A percentile compares a stretch with the other conserved stretches of the same genome.
Evolutionary conservation across 2,888 invertebrate genomes (phyloP).

Genomic region (Neoscelio sp.): DNA sequence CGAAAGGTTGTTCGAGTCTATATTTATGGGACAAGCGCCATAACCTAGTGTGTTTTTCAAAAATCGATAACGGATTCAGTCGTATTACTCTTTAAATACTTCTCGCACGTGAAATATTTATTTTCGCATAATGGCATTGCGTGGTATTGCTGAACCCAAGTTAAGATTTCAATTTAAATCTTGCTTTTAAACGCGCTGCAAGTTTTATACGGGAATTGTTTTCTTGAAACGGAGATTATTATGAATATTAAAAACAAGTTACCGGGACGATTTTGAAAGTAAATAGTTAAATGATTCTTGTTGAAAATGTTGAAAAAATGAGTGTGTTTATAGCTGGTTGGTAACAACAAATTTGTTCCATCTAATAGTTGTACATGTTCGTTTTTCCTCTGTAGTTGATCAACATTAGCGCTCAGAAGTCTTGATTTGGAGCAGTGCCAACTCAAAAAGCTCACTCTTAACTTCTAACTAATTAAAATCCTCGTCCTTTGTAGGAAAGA

Average conservation of each 20-base stretch:
- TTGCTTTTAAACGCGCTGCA: not conserved
- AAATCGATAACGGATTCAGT: slow-evolving; percentile 77
- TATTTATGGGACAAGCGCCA: slow-evolving; percentile 75
- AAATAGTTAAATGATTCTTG: no score
- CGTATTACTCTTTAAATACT: slow-evolving; percentile 63
- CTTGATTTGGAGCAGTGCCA: slow-evolving; percentile 24
- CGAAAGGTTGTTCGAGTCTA: slow-evolving; percentile 71
- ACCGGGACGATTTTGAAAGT: no score
- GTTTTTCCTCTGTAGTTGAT: slow-evolving; percentile 3
- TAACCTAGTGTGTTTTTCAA: slow-evolving; percentile 70
- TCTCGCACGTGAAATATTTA: slow-evolving; percentile 25
- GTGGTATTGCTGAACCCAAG: not conserved
- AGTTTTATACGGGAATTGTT: slow-evolving; percentile 1
- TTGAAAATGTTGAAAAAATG: no score
- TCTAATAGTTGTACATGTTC: no score
- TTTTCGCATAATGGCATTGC: slow-evolving; percentile 14
- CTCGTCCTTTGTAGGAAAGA: slow-evolving; percentile 8
- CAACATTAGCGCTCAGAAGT: slow-evolving; percentile 6
- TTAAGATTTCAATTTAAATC: not conserved
- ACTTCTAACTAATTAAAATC: slow-evolving; percentile 41
- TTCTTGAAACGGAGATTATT: no score
- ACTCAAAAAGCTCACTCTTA: slow-evolving; percentile 24
- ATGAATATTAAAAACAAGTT: no score
- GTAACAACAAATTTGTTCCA: no score
- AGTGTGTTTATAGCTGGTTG: no score